Percentiles rank a stretch among this genome's conserved stretches.
phyloP scores from a whole-genome alignment of 2,797 vertebrate genomes.

The Spheniscus humboldti region DNA sequence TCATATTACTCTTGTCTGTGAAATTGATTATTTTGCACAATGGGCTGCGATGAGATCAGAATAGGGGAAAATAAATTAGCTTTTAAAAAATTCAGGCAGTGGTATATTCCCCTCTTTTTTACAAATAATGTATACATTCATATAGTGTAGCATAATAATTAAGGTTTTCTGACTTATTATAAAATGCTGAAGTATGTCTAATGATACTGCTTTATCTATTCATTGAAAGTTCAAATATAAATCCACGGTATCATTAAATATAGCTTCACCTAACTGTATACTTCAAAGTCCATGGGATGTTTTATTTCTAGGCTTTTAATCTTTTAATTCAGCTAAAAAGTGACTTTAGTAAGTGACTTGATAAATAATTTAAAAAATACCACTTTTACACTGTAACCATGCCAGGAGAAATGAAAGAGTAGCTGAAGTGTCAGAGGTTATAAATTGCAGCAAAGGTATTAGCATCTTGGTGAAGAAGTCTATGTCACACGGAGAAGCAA shows the following conservation, averaged over 20 bases:
- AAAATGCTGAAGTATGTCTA: constrained; percentile 58
- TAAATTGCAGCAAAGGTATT: constrained; percentile 48
- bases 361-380: constrained; percentile 53
- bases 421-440: constrained; percentile 41
- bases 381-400: constrained; percentile 44
- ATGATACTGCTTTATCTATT: constrained; percentile 40
- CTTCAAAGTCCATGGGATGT: constrained; percentile 42
- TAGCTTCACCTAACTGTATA: constrained; percentile 38
- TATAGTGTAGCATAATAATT: constrained; percentile 35
- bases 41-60: constrained; percentile 12
- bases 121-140: constrained; percentile 42
- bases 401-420: constrained; percentile 41
- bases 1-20: not conserved
- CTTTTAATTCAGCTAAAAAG: constrained; percentile 60
- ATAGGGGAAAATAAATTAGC: constrained; percentile 30
- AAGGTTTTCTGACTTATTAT: constrained; percentile 30
- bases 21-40: constrained; percentile 46
- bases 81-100: constrained; percentile 23
- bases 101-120: not conserved
- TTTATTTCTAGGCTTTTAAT: constrained; percentile 53
- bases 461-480: constrained; percentile 8
- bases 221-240: constrained; percentile 60
- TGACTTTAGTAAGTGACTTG: constrained; percentile 42
- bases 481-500: not conserved
- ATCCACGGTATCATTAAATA: constrained; percentile 56